Base-by-base conservation (phyloP, 2,797 vertebrate species). In the Anabas testudineus region DNA sequence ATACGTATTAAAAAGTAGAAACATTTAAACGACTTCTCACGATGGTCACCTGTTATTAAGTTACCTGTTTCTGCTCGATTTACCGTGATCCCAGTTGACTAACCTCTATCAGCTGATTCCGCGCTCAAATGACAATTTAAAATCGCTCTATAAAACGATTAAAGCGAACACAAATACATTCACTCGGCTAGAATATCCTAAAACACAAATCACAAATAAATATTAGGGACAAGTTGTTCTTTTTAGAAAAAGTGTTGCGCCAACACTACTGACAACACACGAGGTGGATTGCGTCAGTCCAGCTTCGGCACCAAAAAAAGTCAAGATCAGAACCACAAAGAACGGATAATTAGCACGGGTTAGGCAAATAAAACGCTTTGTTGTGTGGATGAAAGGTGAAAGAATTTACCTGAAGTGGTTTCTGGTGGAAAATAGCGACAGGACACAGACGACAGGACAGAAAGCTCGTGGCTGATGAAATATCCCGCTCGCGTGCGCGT, bases 221-320 rank as follows among this genome's bases (percentile, higher is more conserved):
- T 51, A 0, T 0, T 30, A 22, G 0, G 12, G 7, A 24, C 26
- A 21, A 13, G 15, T 1, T 30, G 10, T 22, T 46, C 2, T 26
- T 37, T 67, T 19, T 8, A 8, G 52, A 58, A 30, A 18, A 30
- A 18, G 10, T 2, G 30, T 14, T 43, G 48, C 34, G 51, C 66
- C 36, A 43, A 37, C 53, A 55, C 26, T 45, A 73, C 24, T 54
- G 58, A 57, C n/a, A 66, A 57, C 58, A 66, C 77, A 77, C 34
- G 69, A 42, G 76, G 70, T 3, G 2, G 66, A 91, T 93, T 93
- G 91, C 91, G 56, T 93, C 90, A 93, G 78, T 87, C 57, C 4
- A 15, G 34, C 54, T 41, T 16, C 5, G 19, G 16, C 16, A 37
- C 12, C 36, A 13, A 15, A 15, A n/a, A 22, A 10, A 52, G 10